Evolutionary conservation across 2,113 vertebrate genomes (phyloP), one percentile per base, ranked within the genome.

Genomic region (Cricetomys ansorgei): DNA sequence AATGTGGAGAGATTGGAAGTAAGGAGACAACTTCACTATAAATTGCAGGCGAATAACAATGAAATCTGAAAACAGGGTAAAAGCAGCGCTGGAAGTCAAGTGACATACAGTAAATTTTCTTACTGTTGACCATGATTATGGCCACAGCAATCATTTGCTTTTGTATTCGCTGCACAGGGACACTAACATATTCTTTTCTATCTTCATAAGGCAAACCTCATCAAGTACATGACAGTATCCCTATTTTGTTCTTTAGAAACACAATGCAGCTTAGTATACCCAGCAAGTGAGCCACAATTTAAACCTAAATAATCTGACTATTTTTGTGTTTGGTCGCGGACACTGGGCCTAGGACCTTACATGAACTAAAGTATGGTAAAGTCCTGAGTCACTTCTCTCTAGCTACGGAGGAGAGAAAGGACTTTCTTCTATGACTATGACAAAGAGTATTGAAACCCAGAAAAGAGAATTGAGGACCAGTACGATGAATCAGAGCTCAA

Each of bases 31-130:
- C 70, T 67, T 27, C 86, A 80, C 90, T 92, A 92, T 91, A 94
- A 96, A 96, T 76, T 92, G 53, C 84, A 81, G 57, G 75, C 45
- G 88, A 94, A 88, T 96, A 93, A 87, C 59, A 94, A 92, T 77
- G 76, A 96, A 92, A 69, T 92, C 75, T 94, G 65, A 67, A 94
- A 94, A 80, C 76, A 79, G 37, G 43, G 43, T n/a, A 45, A 75
- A 94, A 70, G 17, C 31, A 7, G 85, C n/a, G 37, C 64, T 48
- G 25, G 48, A 88, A 34, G 73, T 45, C 59, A 19, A 13, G n/a
- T 43, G 88, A 37, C 45, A 31, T 27, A 27, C 23, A 65, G 37
- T 57, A 79, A 77, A 95, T 88, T 50, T 91, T 65, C 29, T 91
- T 57, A 43, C 59, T 90, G 67, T 86, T 93, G 85, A 86, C 1